Conservation (phyloP, 1,140 invertebrate genomes). For the Anastrepha ludens region DNA sequence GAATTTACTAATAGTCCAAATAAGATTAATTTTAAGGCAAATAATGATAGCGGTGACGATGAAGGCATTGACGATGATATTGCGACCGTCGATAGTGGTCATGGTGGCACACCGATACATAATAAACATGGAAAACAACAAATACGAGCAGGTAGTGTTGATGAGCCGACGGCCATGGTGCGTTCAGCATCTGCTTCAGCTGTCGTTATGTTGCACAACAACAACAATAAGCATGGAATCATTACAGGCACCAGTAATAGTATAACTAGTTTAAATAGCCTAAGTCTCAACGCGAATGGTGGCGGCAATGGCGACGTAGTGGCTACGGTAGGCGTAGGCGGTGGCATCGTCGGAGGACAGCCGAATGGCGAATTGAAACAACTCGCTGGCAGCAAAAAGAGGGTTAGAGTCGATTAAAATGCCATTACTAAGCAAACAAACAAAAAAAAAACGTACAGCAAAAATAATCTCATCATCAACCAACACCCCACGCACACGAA, state of each 20-base stretch:
- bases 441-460: conserved; percentile 7
- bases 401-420: conserved; percentile 57
- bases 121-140: conserved; percentile 56
- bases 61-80: conserved; percentile 26
- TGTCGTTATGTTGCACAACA: conserved; percentile 45
- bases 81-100: conserved; percentile 21
- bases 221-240: conserved; percentile 50
- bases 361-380: conserved; percentile 59
- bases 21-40: conserved; percentile 54
- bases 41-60: conserved; percentile 51
- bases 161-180: conserved; percentile 39
- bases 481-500: not conserved
- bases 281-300: conserved; percentile 37
- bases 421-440: conserved; percentile 12
- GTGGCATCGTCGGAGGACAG: conserved; percentile 55
- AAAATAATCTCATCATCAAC: not conserved
- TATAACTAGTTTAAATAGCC: conserved; percentile 56
- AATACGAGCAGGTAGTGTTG: conserved; percentile 32
- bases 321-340: not conserved
- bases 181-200: conserved; percentile 57
- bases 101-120: conserved; percentile 57
- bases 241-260: conserved; percentile 51
- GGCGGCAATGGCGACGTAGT: not conserved
- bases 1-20: conserved; percentile 60
- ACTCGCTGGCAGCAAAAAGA: conserved; percentile 59